Evolutionary conservation across 2,888 invertebrate genomes (phyloP).

Genomic region (Quadroppia sp.): DNA sequence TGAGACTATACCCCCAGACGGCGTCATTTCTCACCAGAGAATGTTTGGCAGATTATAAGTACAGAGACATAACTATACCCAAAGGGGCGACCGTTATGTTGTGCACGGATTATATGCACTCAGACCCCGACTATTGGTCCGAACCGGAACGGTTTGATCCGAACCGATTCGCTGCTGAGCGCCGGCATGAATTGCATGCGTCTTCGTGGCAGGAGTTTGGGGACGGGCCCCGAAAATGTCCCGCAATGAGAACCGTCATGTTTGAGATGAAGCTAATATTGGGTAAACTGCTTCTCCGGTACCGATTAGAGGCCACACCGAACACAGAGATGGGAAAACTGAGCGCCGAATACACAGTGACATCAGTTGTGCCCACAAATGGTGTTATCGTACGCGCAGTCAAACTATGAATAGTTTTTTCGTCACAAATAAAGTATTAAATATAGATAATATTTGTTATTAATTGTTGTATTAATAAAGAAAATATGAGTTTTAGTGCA

Average conservation of each 20-base stretch:
- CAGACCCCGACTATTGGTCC: slow-evolving; percentile 48
- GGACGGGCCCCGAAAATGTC: slow-evolving; percentile 45
- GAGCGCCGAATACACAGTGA: too few species aligned
- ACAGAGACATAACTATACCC: slow-evolving; percentile 46
- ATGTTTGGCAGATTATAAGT: slow-evolving; percentile 40
- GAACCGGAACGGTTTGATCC: slow-evolving; percentile 49
- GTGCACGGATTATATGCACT: slow-evolving; percentile 49
- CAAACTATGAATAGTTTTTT: too few species aligned
- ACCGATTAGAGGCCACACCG: too few species aligned
- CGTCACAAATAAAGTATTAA: too few species aligned
- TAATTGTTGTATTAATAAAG: too few species aligned
- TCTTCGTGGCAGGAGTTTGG: slow-evolving; percentile 46
- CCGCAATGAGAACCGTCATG: slow-evolving; percentile 38
- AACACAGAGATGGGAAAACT: too few species aligned
- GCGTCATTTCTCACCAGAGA: slow-evolving; percentile 45
- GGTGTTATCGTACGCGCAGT: too few species aligned
- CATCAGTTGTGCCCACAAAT: too few species aligned
- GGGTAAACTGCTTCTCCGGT: too few species aligned
- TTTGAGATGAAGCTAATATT: too few species aligned
- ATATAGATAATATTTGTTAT: too few species aligned
- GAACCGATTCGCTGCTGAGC: slow-evolving; percentile 45
- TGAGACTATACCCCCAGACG: slow-evolving; percentile 47
- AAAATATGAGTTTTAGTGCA: too few species aligned
- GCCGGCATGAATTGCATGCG: slow-evolving; percentile 14
- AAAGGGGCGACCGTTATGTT: slow-evolving; percentile 47